Percentiles rank a stretch among this genome's conserved stretches.
phyloP scores from a whole-genome alignment of 1,140 invertebrate species.

The Macrobrachium rosenbergii region DNA sequence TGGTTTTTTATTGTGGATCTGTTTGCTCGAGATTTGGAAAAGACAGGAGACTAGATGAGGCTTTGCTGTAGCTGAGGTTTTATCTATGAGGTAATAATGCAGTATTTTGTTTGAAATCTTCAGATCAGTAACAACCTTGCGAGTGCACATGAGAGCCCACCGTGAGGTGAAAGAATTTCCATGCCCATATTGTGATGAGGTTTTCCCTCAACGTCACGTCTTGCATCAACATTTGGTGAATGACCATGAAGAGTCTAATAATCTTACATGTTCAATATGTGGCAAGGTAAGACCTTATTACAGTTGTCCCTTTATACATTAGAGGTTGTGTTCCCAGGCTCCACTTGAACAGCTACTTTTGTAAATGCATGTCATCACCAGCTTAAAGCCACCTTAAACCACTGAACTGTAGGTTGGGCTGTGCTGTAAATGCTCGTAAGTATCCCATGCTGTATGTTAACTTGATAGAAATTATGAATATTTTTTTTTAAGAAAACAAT shows the following conservation, averaged over 20 bases:
- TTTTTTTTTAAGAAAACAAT: too few relatives aligned
- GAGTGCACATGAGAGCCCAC: conserved; percentile 64
- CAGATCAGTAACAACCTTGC: conserved; percentile 63
- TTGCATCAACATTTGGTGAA: conserved; percentile 63
- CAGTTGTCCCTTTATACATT: not conserved
- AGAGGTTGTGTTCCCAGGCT: too few relatives aligned
- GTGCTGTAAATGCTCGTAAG: too few relatives aligned
- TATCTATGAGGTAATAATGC: not conserved
- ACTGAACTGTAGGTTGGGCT: too few relatives aligned
- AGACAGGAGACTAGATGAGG: too few relatives aligned
- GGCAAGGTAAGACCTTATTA: conserved; percentile 52
- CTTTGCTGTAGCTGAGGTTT: not conserved
- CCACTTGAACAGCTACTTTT: too few relatives aligned
- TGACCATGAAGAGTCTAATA: conserved; percentile 62
- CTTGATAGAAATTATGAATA: too few relatives aligned
- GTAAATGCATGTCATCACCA: too few relatives aligned
- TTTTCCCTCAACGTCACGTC: conserved; percentile 65
- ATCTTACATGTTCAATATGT: conserved; percentile 65
- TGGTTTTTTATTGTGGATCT: too few relatives aligned
- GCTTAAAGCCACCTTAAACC: too few relatives aligned
- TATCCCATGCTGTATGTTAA: too few relatives aligned
- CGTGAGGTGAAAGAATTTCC: conserved; percentile 61
- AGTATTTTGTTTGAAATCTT: conserved; percentile 11
- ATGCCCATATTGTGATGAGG: conserved; percentile 64
- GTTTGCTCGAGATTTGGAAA: too few relatives aligned